Conservation (phyloP, 2,113 vertebrate species). For the Vidua macroura region DNA sequence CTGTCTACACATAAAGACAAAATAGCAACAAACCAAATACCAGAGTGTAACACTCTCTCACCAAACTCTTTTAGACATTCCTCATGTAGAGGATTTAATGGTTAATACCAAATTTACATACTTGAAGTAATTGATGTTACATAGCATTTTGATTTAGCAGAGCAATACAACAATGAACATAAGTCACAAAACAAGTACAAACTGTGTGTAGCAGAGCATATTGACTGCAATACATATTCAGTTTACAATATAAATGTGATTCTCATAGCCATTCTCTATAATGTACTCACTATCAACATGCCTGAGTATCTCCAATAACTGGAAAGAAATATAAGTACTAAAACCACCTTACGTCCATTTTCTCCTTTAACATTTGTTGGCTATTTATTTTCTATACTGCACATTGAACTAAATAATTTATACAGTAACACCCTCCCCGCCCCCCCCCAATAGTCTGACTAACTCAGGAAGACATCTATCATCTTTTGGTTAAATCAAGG, state of each 20-base stretch:
- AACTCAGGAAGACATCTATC: neutral
- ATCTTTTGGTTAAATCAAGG: neutral
- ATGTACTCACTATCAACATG: neutral
- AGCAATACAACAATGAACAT: neutral
- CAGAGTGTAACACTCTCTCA: neutral
- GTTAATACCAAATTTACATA: neutral
- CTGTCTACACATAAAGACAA: neutral
- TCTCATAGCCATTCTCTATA: neutral
- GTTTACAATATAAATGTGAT: neutral
- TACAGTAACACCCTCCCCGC: accelerated
- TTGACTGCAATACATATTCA: neutral
- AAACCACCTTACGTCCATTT: neutral
- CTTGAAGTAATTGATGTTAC: neutral
- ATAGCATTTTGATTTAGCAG: neutral
- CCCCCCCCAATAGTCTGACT: neutral
- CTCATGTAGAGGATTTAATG: neutral
- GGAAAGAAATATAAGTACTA: neutral
- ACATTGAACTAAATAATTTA: neutral
- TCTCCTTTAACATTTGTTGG: neutral
- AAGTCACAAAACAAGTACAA: neutral
- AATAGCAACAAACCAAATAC: neutral
- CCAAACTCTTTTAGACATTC: neutral
- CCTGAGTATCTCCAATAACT: neutral
- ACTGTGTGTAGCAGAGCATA: neutral
- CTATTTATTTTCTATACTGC: neutral